A percentile compares a stretch with the other conserved stretches of the same genome.
These are phyloP conservation scores for Zaprionus taronus DNA, from an alignment of 1,140 invertebrate genomes.

Conservation along the genomic window DNA sequence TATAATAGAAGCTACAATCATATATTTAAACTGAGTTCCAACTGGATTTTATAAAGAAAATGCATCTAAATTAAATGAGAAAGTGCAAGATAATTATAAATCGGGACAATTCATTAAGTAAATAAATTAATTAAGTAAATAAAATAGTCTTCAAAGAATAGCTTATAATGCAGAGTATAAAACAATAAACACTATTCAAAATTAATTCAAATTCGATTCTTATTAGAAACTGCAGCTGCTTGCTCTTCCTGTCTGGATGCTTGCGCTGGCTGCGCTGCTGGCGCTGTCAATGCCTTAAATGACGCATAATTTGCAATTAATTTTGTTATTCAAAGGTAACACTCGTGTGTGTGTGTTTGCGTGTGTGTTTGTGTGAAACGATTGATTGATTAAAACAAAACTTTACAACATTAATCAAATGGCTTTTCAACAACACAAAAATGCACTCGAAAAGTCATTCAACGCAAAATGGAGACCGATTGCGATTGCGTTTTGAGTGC, in stretches of 20 bases:
- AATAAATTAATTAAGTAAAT: no score
- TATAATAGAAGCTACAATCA: no score
- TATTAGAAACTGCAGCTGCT: not conserved
- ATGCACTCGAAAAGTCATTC: slow-evolving; percentile 67
- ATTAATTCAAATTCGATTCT: not conserved
- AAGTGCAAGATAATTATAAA: no score
- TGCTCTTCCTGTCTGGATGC: slow-evolving; percentile 52
- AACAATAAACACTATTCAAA: no score
- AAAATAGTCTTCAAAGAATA: no score
- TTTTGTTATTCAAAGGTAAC: slow-evolving; percentile 31
- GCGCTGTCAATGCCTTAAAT: slow-evolving; percentile 71
- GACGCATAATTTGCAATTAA: slow-evolving; percentile 65
- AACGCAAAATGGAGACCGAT: slow-evolving; percentile 39
- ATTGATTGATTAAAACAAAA: slow-evolving; percentile 65
- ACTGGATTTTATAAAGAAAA: no score
- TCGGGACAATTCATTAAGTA: no score
- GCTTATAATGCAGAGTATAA: no score
- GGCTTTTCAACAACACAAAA: slow-evolving; percentile 47
- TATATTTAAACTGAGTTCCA: no score
- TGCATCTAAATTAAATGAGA: no score
- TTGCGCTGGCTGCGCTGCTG: not conserved
- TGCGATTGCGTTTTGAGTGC: not conserved
- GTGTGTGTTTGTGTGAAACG: slow-evolving; percentile 17
- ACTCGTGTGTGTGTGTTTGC: slow-evolving; percentile 2
- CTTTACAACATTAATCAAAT: slow-evolving; percentile 74